phyloP scores from a whole-genome alignment of 1,140 invertebrate species.

The Brachionus koreanus region DNA sequence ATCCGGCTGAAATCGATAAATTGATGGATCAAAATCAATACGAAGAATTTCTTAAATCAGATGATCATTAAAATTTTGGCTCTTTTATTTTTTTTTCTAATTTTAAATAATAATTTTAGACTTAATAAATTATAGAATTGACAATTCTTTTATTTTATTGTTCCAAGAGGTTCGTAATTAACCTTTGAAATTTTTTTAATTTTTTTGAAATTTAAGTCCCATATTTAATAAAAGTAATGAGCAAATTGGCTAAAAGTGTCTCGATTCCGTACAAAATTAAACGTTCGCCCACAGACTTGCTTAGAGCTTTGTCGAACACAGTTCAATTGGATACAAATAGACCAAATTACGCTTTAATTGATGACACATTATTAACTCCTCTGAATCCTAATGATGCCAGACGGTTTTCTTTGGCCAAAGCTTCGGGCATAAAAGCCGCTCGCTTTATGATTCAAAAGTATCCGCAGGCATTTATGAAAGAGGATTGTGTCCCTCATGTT shows the following conservation, averaged over 20 bases:
- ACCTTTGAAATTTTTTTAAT: not conserved
- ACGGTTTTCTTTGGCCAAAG: constrained; percentile 28
- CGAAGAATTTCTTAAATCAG: constrained; percentile 43
- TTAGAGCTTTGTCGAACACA: constrained; percentile 31
- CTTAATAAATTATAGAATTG: not conserved
- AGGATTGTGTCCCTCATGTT: constrained; percentile 7
- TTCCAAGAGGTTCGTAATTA: not conserved
- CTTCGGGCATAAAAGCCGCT: constrained; percentile 40
- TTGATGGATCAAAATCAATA: constrained; percentile 43
- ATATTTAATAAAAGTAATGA: not conserved
- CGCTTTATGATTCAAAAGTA: constrained; percentile 36
- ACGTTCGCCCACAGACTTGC: constrained; percentile 28
- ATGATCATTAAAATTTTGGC: constrained; percentile 5
- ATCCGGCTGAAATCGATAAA: not conserved
- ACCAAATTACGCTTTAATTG: constrained; percentile 5
- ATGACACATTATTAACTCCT: constrained; percentile 26
- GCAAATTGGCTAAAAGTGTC: constrained; percentile 12
- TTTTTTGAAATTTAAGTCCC: not conserved
- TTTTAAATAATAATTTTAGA: not conserved
- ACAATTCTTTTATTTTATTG: not conserved
- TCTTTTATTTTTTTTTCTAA: not conserved
- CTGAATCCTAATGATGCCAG: constrained; percentile 2
- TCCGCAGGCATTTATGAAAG: constrained; percentile 43
- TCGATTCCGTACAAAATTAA: constrained; percentile 32
- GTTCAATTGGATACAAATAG: constrained; percentile 15